Base-by-base conservation (phyloP, 2,888 invertebrate genomes). In the Parochlus steinenii region DNA sequence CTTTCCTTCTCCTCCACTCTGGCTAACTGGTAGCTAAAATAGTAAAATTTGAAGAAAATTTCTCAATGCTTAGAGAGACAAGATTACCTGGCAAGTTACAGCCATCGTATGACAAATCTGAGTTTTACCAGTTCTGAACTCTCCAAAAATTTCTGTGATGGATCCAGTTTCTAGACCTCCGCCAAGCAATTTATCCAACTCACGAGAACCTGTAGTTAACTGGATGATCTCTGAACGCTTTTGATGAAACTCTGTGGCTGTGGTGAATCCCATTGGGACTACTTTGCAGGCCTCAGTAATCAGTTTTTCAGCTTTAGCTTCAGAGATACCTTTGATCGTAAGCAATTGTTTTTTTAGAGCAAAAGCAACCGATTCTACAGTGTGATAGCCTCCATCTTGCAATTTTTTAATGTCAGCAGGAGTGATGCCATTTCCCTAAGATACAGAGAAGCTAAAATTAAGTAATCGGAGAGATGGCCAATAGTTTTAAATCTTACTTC, bases 81-180 rank as follows among this genome's bases (percentile, higher is more conserved):
- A n/a, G n/a, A n/a, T n/a, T n/a, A n/a, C n/a, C n/a, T 97, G 97
- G 54, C 97, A 97, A 35, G 95, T 93, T 0, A 98, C 97, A 35
- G 97, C 95, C 37, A 98, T 59, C 1, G 90, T 93, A 52, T 97
- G 97, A 50, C 95, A 97, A 4, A 98, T 49, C 52, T 98, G 97
- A 4, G 95, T 90, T 60, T 98, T 98, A 17, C 97, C 97, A 2
- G 93, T 92, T 42, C 97, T 68, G 54, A 97, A 98, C 58, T 98
- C 97, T 8, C 97, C 97, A 64, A 98, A 97, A 48, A 98, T 74
- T 63, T 98, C 97, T 1, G 97, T 98, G 25, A 98, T 93, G 1
- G 93, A 92, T 0, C 97, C 97, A 1, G 97, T 98, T 60, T 98
- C 97, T 44, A 98, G 79, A 4, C 97, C 98, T 27, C 97, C 93